These are phyloP conservation scores for Drosophila multiciliata DNA, from an alignment of 2,888 invertebrate species.

Conservation along the genomic window DNA sequence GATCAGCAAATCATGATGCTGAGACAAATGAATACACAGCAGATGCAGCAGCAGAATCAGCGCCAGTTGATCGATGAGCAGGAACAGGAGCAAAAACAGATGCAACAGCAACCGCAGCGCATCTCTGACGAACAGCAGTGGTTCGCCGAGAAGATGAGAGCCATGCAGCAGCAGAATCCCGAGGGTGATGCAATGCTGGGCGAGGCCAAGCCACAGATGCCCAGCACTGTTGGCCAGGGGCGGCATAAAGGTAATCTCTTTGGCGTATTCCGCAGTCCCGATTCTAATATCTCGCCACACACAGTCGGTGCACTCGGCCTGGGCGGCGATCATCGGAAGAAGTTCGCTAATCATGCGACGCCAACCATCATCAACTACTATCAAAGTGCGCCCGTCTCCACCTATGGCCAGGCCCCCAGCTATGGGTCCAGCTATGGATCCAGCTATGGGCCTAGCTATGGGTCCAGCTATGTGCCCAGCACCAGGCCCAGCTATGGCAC, in stretches of 20 bases:
- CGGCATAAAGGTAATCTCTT: slow-evolving; percentile 83
- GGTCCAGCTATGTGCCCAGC: slow-evolving; percentile 32
- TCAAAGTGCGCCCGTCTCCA: slow-evolving; percentile 23
- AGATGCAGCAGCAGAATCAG: slow-evolving; percentile 5
- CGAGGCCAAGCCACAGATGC: slow-evolving; percentile 73
- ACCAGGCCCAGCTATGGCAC: slow-evolving; percentile 35
- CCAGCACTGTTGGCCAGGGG: slow-evolving; percentile 56
- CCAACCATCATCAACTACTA: slow-evolving; percentile 73
- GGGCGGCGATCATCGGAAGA: slow-evolving; percentile 60
- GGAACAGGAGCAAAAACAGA: slow-evolving; percentile 13
- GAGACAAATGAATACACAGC: slow-evolving; percentile 14
- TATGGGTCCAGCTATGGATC: slow-evolving; percentile 40
- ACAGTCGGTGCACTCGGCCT: slow-evolving; percentile 55
- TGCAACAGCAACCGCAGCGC: slow-evolving; percentile 7
- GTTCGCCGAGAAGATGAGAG: slow-evolving; percentile 38
- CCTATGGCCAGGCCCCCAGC: slow-evolving; percentile 26
- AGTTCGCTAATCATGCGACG: slow-evolving; percentile 33
- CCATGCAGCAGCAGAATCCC: slow-evolving; percentile 18
- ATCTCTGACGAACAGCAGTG: slow-evolving; percentile 28
- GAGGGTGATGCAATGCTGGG: slow-evolving; percentile 32
- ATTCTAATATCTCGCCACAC: slow-evolving; percentile 37
- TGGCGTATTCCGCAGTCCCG: slow-evolving; percentile 71
- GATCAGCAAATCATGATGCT: slow-evolving; percentile 24
- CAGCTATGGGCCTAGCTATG: slow-evolving; percentile 25
- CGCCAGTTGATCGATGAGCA: slow-evolving; percentile 10